A percentile compares a stretch with the other conserved stretches of the same genome.
phyloP scores from a whole-genome alignment of 92 coral and sea anemone species.

The Actinernus sp. region DNA sequence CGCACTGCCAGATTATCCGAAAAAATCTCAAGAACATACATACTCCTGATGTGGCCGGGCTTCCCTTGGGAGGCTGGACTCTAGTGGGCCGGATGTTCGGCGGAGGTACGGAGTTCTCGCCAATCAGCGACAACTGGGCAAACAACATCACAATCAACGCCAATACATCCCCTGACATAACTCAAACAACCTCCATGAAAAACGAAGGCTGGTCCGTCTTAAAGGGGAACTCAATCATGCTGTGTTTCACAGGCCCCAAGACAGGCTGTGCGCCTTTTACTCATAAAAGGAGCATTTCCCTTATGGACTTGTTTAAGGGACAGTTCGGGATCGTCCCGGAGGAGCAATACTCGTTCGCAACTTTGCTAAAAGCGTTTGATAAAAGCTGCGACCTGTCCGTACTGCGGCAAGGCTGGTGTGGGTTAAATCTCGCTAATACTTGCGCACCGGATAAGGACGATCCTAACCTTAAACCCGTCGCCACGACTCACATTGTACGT shows the following conservation, averaged over 20 bases:
- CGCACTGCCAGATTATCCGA: conserved; percentile 85
- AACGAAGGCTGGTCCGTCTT: conserved; percentile 83
- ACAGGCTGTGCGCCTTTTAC: conserved; percentile 90
- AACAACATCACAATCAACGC: conserved; percentile 69
- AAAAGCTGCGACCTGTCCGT: conserved; percentile 90
- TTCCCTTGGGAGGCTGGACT: conserved; percentile 92
- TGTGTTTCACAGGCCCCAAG: conserved; percentile 79
- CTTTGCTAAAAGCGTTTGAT: conserved; percentile 79
- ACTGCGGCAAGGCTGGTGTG: conserved; percentile 93
- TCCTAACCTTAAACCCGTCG: conserved; percentile 72
- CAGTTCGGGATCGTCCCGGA: conserved; percentile 84
- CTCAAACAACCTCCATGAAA: conserved; percentile 84
- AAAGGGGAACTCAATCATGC: conserved; percentile 54
- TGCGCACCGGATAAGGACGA: conserved; percentile 74
- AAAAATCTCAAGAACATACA: conserved; percentile 66
- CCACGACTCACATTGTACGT: conserved; percentile 84
- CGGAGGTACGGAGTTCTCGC: conserved; percentile 82
- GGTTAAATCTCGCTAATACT: conserved; percentile 82
- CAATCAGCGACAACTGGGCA: conserved; percentile 95
- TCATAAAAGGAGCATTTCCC: conserved; percentile 68
- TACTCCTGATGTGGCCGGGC: conserved; percentile 78
- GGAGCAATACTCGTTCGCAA: conserved; percentile 90
- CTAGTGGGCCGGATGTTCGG: conserved; percentile 83
- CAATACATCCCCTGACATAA: conserved; percentile 72
- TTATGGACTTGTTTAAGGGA: conserved; percentile 70